Evolutionary conservation across 2,113 vertebrate genomes (phyloP).

Genomic region (Lethenteron camtschaticum): DNA sequence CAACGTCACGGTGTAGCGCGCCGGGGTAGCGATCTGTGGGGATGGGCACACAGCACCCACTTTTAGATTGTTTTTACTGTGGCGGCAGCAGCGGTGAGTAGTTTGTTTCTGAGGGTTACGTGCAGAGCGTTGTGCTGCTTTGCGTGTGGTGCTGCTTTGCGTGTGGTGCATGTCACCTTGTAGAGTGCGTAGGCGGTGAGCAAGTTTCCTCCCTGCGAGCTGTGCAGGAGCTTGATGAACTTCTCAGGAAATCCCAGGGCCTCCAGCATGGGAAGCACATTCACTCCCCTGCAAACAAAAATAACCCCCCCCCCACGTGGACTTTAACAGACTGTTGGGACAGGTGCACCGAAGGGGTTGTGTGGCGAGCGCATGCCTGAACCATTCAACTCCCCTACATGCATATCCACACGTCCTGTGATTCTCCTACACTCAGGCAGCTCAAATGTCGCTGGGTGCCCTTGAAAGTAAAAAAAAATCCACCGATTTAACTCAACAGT

Average conservation of each 20-base stretch:
- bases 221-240: conserved; percentile 41
- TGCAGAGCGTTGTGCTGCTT: background rate
- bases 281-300: conserved; percentile 42
- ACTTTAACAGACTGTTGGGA: background rate
- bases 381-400: background rate
- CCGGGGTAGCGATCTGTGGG: conserved; percentile 71
- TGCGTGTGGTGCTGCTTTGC: background rate
- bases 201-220: conserved; percentile 59
- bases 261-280: conserved; percentile 63
- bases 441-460: background rate
- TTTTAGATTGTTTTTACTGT: background rate
- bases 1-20: conserved; percentile 63
- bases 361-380: background rate
- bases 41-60: background rate
- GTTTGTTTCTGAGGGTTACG: background rate
- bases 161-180: conserved; percentile 41
- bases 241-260: conserved; percentile 46
- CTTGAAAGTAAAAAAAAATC: background rate
- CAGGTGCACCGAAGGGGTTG: background rate
- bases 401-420: background rate
- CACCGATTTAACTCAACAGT: too few species aligned
- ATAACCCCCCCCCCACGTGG: background rate
- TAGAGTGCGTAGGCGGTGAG: conserved; percentile 79
- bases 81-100: background rate
- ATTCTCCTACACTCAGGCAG: background rate